Percentiles rank a stretch among this genome's conserved stretches.
These are phyloP conservation scores for Protonibea diacanthus DNA, from an alignment of 2,797 vertebrate species.

Conservation along the genomic window DNA sequence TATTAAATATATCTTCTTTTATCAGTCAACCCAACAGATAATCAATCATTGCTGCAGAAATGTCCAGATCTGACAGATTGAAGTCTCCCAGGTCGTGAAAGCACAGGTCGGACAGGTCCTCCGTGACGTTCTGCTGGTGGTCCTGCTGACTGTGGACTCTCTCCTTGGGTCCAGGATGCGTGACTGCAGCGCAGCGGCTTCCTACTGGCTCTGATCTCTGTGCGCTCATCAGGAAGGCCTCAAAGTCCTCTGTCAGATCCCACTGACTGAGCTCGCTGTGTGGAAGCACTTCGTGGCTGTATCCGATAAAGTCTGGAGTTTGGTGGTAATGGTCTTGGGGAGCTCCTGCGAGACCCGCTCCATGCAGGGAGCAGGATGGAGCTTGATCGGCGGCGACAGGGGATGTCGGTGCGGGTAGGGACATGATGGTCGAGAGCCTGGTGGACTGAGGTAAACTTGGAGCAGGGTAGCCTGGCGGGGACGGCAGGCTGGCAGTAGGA, in stretches of 20 bases:
- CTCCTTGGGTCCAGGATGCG: background rate
- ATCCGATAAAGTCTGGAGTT: conserved; percentile 6
- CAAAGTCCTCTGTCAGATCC: conserved; percentile 55
- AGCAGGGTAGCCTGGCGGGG: conserved; percentile 28
- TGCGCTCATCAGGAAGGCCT: conserved; percentile 37
- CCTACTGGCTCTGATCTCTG: conserved; percentile 10
- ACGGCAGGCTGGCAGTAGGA: conserved; percentile 11
- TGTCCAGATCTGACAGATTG: conserved; percentile 66
- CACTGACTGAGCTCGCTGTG: conserved; percentile 24
- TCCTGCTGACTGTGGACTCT: background rate
- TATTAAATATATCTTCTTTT: background rate
- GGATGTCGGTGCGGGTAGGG: background rate
- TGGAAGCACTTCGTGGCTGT: background rate
- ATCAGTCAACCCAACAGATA: conserved; percentile 65
- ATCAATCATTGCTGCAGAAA: conserved; percentile 74
- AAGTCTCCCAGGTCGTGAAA: conserved; percentile 65
- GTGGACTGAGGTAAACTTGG: conserved; percentile 66
- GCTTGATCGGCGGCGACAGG: conserved; percentile 24
- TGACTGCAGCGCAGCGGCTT: conserved; percentile 7
- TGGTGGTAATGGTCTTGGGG: conserved; percentile 1
- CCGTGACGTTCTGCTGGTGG: conserved; percentile 9
- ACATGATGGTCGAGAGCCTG: conserved; percentile 45
- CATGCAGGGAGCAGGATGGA: background rate
- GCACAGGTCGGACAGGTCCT: conserved; percentile 59
- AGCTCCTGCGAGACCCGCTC: background rate